A percentile compares a stretch with the other conserved stretches of the same genome.
phyloP scores from a whole-genome alignment of 2,888 invertebrate species.

The Chrysodeixis includens region DNA sequence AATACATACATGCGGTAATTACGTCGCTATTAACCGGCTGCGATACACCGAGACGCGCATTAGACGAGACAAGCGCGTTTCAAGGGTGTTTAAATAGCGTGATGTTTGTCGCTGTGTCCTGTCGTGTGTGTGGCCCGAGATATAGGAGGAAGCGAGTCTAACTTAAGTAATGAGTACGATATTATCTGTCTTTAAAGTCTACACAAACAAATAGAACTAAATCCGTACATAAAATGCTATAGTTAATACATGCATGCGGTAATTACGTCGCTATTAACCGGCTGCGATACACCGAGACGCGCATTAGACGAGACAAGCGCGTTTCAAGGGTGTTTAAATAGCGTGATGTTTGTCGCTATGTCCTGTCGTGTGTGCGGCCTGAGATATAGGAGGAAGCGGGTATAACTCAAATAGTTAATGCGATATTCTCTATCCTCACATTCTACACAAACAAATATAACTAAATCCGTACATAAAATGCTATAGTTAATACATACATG shows the following conservation, averaged over 20 bases:
- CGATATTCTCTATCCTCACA: too few relatives aligned
- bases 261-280: constrained; percentile 39
- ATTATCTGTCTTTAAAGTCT: too few relatives aligned
- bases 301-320: constrained; percentile 35
- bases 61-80: constrained; percentile 35
- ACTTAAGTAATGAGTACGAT: too few relatives aligned
- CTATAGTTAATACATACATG: constrained; percentile 39
- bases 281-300: constrained; percentile 32
- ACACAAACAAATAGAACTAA: too few relatives aligned
- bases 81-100: constrained; percentile 53
- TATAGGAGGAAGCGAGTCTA: background rate
- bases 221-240: constrained; percentile 17
- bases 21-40: constrained; percentile 32
- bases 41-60: constrained; percentile 33
- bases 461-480: constrained; percentile 11
- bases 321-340: constrained; percentile 48
- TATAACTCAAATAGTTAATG: background rate
- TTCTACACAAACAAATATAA: too few relatives aligned
- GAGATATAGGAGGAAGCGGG: background rate
- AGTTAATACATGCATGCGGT: constrained; percentile 40
- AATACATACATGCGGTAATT: constrained; percentile 41
- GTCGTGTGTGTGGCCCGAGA: constrained; percentile 6
- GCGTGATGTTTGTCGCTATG: constrained; percentile 53
- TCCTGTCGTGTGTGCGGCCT: constrained; percentile 25
- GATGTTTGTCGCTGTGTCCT: constrained; percentile 52